Base-by-base conservation (phyloP, 2,888 invertebrate species). In the Camponotus fellah region DNA sequence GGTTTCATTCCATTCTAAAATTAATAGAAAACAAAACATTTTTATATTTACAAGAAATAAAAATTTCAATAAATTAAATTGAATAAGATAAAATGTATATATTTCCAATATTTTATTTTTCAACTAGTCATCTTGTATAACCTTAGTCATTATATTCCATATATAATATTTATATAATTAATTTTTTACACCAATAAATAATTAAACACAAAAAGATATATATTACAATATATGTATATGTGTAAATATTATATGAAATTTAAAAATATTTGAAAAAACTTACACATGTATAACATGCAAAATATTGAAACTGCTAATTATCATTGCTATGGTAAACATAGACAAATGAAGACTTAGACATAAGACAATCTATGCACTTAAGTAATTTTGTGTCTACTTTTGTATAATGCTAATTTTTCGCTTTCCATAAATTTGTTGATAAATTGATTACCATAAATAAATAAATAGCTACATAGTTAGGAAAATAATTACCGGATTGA, bases 1-100 rank as follows among this genome's bases (percentile, higher is more conserved):
- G 93, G 91, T 84, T 94, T 94, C 93, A 94, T 93, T 80, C 93
- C 91, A 85, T 86, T 93, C 94, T 95, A 88, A 49, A 71, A 71
- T 79, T 0, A 72, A 88, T 14, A 9, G 56, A 81, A 62, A 3
- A 37, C 9, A 32, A 58, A 84, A 58, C 34, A 68, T 21, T 26
- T 65, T 26, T 0, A 14, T 40, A 49, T 66, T 58, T 9, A 71
- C 17, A 6, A 49, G 26, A 34, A 17, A 10, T 60, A 0, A 62
- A 60, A 46, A 4, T 34, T 58, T 58, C 17, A 26, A 40, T 21
- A 72, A 32, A 69, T 49, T 69, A 56, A 71, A 71, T 17, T 49
- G 5, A 17, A 5, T 1, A 17, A 14, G 5, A 53, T 17, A 9
- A 10, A 21, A 40, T 58, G 21, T 1, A 26, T 12, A 26, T 12